A percentile compares a stretch with the other conserved stretches of the same genome.
phyloP scores from a whole-genome alignment of 2,797 vertebrate genomes.

The Rhabdophis nuchalis region DNA sequence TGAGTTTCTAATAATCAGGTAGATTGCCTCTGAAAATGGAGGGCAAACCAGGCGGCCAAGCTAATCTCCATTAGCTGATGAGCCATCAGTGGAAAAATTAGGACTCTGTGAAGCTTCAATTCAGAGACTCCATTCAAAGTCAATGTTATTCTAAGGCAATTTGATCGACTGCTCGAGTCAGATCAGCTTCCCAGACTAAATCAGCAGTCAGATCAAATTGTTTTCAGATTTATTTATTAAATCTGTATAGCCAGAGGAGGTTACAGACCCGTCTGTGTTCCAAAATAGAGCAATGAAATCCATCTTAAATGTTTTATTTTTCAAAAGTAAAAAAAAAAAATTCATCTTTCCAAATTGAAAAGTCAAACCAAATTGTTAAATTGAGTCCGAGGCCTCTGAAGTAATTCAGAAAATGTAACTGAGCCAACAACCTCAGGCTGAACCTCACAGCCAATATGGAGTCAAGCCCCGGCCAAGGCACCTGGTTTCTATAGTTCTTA shows the following conservation, averaged over 20 bases:
- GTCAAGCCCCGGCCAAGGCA: background rate
- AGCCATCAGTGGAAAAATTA: background rate
- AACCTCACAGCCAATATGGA: background rate
- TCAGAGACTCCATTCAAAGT: background rate
- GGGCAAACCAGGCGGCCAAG: background rate
- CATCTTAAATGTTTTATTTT: background rate
- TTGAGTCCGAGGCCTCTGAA: background rate
- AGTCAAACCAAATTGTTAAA: background rate
- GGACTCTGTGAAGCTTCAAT: background rate
- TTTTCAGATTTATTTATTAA: background rate
- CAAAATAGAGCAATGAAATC: background rate
- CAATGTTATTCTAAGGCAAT: background rate
- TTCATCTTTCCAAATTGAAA: background rate
- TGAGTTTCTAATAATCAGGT: background rate
- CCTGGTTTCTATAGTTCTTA: background rate
- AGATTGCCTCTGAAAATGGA: background rate
- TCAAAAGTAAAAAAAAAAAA: background rate
- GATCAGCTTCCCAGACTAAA: accelerated
- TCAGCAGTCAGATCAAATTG: background rate
- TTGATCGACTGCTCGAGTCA: background rate
- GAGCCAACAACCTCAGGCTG: background rate
- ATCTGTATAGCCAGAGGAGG: background rate
- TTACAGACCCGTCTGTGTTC: background rate
- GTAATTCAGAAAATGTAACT: background rate
- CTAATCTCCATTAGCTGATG: background rate